A percentile compares a stretch with the other conserved stretches of the same genome.
phyloP scores from a whole-genome alignment of 2,888 invertebrate species.

The Ptilodon capucinus region DNA sequence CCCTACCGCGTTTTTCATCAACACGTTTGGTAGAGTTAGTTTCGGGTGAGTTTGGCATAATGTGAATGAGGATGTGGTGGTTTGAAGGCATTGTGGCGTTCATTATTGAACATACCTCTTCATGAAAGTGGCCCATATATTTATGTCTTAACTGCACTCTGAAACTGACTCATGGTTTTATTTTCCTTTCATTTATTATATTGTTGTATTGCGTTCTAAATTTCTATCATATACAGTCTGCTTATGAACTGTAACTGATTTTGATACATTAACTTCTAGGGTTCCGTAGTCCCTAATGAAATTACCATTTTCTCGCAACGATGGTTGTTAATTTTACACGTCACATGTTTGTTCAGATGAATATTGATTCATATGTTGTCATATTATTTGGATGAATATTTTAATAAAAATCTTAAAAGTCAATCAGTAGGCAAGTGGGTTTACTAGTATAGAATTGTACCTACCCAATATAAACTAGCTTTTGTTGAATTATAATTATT shows the following conservation, averaged over 20 bases:
- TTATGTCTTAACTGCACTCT: slow-evolving; percentile 78
- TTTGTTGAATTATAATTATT: too few species aligned
- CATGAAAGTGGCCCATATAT: slow-evolving; percentile 64
- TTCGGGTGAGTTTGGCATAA: slow-evolving; percentile 87
- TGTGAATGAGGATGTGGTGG: slow-evolving; percentile 77
- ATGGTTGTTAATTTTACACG: too few species aligned
- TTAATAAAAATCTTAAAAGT: too few species aligned
- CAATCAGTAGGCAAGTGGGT: too few species aligned
- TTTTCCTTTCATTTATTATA: slow-evolving; percentile 33
- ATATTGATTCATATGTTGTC: too few species aligned
- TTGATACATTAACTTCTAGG: slow-evolving; percentile 4
- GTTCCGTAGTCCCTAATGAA: background rate
- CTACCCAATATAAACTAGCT: too few species aligned
- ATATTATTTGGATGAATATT: too few species aligned
- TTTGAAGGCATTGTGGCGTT: slow-evolving; percentile 80
- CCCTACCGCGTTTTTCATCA: slow-evolving; percentile 87
- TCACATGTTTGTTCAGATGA: too few species aligned
- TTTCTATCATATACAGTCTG: slow-evolving; percentile 13
- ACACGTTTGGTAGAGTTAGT: slow-evolving; percentile 86
- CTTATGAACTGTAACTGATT: slow-evolving; percentile 15
- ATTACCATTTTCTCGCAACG: too few species aligned
- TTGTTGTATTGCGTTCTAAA: slow-evolving; percentile 12
- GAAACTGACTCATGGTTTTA: slow-evolving; percentile 72
- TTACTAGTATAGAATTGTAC: too few species aligned
- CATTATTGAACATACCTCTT: slow-evolving; percentile 66